phyloP scores from a whole-genome alignment of 2,113 vertebrate species.

The Morone chrysops region DNA sequence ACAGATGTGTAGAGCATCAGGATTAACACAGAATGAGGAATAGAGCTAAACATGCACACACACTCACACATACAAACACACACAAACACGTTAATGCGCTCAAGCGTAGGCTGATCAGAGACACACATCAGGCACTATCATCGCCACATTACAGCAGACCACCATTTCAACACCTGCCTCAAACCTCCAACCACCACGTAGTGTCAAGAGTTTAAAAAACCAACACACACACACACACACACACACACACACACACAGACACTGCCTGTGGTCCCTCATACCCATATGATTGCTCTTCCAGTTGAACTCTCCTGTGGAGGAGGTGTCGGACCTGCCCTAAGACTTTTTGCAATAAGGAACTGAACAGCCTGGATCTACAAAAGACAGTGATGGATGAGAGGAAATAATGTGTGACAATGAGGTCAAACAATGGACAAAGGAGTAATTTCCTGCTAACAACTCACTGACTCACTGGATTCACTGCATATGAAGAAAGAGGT shows the following conservation, averaged over 20 bases:
- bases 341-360: conserved; percentile 17
- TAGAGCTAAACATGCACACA: conserved; percentile 53
- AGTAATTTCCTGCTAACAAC: neutral
- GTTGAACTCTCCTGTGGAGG: conserved; percentile 27
- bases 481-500: neutral
- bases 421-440: conserved; percentile 22
- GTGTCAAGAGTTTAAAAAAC: conserved; percentile 1
- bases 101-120: conserved; percentile 37
- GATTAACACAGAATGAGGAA: conserved; percentile 77
- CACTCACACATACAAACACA: conserved; percentile 15
- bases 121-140: conserved; percentile 34
- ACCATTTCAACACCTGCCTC: conserved; percentile 51
- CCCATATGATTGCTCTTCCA: conserved; percentile 33
- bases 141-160: conserved; percentile 2
- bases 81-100: conserved; percentile 18
- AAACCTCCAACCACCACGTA: conserved; percentile 26
- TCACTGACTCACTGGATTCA: neutral
- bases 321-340: conserved; percentile 13
- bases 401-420: conserved; percentile 40
- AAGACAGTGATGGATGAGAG: conserved; percentile 9
- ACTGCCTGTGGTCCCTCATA: conserved; percentile 16
- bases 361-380: conserved; percentile 7
- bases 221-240: neutral
- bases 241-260: conserved; percentile 20
- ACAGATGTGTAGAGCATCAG: conserved; percentile 76